Percentiles rank a stretch among this genome's conserved stretches.
These are phyloP conservation scores for Nesoenas mayeri DNA, from an alignment of 2,113 vertebrate species.

Conservation along the genomic window DNA sequence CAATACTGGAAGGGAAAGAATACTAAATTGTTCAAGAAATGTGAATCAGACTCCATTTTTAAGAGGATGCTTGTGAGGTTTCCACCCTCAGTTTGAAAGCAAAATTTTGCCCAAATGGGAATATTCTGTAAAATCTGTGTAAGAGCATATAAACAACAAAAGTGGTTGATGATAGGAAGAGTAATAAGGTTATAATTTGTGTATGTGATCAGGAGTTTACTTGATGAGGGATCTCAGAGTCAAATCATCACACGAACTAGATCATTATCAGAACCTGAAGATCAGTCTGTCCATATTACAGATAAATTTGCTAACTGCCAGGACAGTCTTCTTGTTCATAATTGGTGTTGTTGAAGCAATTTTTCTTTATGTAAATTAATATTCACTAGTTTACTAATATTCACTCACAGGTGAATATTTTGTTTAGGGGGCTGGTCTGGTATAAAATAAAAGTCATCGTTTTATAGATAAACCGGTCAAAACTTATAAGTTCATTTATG, in stretches of 20 bases:
- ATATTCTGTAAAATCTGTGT: background rate
- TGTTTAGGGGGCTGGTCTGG: background rate
- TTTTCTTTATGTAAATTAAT: background rate
- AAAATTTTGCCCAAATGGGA: background rate
- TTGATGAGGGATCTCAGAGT: background rate
- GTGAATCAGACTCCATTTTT: background rate
- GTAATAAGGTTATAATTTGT: background rate
- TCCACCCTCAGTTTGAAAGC: background rate
- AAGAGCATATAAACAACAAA: background rate
- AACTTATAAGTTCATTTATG: background rate
- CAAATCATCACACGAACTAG: background rate
- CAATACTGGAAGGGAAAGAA: background rate
- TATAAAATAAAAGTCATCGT: background rate
- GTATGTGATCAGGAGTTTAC: background rate
- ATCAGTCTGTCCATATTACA: background rate
- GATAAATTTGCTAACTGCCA: background rate
- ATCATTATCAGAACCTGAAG: background rate
- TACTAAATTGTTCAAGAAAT: background rate
- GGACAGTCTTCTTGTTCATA: background rate
- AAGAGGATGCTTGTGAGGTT: background rate
- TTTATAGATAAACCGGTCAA: background rate
- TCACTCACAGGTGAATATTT: background rate
- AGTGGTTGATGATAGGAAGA: background rate
- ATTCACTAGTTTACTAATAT: background rate
- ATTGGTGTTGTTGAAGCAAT: background rate